Evolutionary conservation across 2,888 invertebrate species (phyloP), one percentile per base, ranked within the genome.

Genomic region (Andrena praecox): DNA sequence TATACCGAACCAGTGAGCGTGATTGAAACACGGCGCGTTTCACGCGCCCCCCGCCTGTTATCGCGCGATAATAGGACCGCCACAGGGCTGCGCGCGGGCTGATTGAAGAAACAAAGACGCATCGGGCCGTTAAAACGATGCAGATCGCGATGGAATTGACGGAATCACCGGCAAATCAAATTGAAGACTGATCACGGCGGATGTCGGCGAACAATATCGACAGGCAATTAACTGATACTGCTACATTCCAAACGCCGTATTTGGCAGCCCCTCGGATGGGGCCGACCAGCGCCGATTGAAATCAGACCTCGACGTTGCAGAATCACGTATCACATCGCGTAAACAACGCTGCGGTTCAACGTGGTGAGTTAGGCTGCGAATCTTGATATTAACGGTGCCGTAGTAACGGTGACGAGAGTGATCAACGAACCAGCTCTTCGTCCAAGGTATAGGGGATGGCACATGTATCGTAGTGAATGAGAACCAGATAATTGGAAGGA

Each of bases 181-280:
- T 72, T 56, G 71, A 78, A 84, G 84, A 84, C 84, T 72, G 84
- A 84, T 75, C 35, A 60, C 68, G 59, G 71, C 27, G 42, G 59
- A 59, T 52, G 33, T 68, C 50, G 67, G 62, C 29, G 70, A 62
- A 63, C 50, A 31, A 70, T 31, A 62, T 52, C 74, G 74, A 69
- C 68, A 8, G 50, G 68, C 69, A 48, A 77, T 69, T 77, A 66
- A 69, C 62, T 27, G 72, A 81, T 76, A 69, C 72, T 48, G 77
- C 29, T 75, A 84, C 84, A 83, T 84, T 84, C 84, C 84, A 78
- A 75, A 33, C 78, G 42, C 20, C 42, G 33, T 71, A n/a, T 77
- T 50, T n/a, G 20, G 52, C 62, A 52, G n/a, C 31, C 54, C 56
- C 66, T 24, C 33, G 42, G 62, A 12, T 62, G 35, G 10, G 10